Evolutionary conservation across 2,113 vertebrate genomes (phyloP).

Genomic region (Rhegmatorhina hoffmannsi): DNA sequence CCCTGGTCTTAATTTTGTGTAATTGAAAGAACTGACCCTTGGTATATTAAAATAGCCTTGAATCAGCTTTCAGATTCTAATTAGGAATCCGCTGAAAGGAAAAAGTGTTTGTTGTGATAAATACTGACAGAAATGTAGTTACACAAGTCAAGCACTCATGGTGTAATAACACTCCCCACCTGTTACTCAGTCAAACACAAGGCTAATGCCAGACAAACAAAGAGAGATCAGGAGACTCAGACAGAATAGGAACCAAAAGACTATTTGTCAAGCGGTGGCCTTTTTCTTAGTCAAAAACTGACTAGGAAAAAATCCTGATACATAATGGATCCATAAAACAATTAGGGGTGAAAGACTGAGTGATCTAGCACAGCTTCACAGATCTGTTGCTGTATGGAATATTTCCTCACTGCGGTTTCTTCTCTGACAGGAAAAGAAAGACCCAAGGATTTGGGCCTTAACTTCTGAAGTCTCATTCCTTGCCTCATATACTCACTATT

Average conservation of each 20-base stretch:
- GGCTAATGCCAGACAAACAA: conserved; percentile 4
- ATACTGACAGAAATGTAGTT: conserved; percentile 31
- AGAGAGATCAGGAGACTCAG: background rate
- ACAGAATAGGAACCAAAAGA: background rate
- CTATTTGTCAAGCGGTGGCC: background rate
- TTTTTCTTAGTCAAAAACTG: conserved; percentile 10
- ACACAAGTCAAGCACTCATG: background rate
- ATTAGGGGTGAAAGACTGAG: background rate
- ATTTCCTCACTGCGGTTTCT: background rate
- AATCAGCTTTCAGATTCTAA: background rate
- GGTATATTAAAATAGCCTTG: background rate
- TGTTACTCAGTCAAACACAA: conserved; percentile 14
- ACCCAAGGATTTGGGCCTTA: background rate
- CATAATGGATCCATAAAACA: background rate
- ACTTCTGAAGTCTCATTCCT: background rate
- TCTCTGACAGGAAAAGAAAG: background rate
- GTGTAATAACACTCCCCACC: conserved; percentile 7
- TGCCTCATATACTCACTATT: background rate
- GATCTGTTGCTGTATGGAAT: background rate
- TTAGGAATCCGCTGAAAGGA: background rate
- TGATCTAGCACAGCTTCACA: background rate
- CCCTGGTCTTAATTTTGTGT: background rate
- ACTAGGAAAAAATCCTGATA: background rate
- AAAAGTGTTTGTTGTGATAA: conserved; percentile 29
- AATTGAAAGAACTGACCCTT: background rate